Evolutionary conservation across 2,113 vertebrate species (phyloP), one percentile per base, ranked within the genome.

Genomic region (Caranx ignobilis): DNA sequence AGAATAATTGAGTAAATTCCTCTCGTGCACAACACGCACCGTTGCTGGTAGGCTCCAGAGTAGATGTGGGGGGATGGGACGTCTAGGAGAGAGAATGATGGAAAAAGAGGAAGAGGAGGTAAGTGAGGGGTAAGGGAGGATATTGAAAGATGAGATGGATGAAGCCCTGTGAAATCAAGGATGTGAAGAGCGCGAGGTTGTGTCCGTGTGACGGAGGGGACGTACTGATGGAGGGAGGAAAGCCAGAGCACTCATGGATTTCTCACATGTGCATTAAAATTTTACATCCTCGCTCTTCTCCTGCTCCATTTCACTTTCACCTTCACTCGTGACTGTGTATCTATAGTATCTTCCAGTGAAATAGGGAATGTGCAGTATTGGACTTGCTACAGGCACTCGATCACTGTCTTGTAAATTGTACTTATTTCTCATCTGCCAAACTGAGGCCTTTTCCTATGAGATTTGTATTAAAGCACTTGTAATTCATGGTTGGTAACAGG

Each of bases 1-100:
- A 73, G 84, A 88, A 81, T 86, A 87, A 91, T 87, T 39, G 77
- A 81, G 75, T 68, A 77, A 86, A 88, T 86, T 75, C 48, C 69
- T 82, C 48, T 79, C n/a, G 57, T 79, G 75, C 73, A 60, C 61
- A 77, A 60, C 21, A 34, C 67, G 26, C 68, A 63, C 64, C 12
- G 61, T 56, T 56, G 68, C 69, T 63, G 47, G 18, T 39, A 71
- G 47, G 50, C 47, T 60, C 61, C 2, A 10, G 32, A 43, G 64
- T 2, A 39, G 26, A 26, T 26, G 26, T 26, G 26, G 59, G 72
- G 79, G 71, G 67, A 64, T 68, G 77, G 81, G 78, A 35, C 62
- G 55, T 54, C 12, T 5, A 13, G 5, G 48, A 66, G 13, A 6
- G 48, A 66, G 45, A 75, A 56, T 37, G 74, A 86, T 79, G 77